A percentile compares a stretch with the other conserved stretches of the same genome.
Evolutionary conservation across 2,113 vertebrate genomes (phyloP).

Genomic region (human): GRCh38 chr1:192001-192500

Average conservation of each 20-base stretch:
- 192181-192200: too few relatives aligned
- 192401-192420: background rate
- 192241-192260: background rate
- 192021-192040: background rate
- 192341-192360: background rate
- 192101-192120: background rate
- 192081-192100: background rate
- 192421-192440: background rate
- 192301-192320: accelerated
- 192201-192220: background rate
- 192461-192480: background rate
- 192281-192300: background rate
- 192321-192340: too few relatives aligned
- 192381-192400: background rate
- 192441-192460: background rate
- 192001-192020: background rate
- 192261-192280: background rate
- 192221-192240: background rate
- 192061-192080: background rate
- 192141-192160: accelerated
- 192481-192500: background rate
- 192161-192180: background rate
- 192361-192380: background rate
- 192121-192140: background rate
- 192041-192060: background rate